A percentile compares a stretch with the other conserved stretches of the same genome.
Evolutionary conservation across 1,140 invertebrate genomes (phyloP).

Genomic region (Listronotus oregonensis): DNA sequence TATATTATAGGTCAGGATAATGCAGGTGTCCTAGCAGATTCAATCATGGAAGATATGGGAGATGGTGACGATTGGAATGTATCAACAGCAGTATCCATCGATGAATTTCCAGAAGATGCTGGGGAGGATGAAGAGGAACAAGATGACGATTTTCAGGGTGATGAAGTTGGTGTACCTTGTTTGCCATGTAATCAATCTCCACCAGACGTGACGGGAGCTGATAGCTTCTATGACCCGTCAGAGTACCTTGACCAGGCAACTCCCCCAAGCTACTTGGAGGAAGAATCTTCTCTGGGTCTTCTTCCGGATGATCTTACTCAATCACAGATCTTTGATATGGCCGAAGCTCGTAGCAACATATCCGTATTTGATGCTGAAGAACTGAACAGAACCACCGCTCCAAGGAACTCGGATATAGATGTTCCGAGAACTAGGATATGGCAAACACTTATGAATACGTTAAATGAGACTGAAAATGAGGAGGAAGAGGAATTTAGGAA

Average conservation of each 20-base stretch:
- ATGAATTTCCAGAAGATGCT: background rate
- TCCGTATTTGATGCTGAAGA: slow-evolving; percentile 22
- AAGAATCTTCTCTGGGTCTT: no score
- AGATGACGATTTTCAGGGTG: no score
- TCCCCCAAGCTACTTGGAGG: no score
- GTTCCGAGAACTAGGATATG: slow-evolving; percentile 21
- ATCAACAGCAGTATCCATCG: slow-evolving; percentile 6
- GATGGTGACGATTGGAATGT: slow-evolving; percentile 14
- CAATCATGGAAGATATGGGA: slow-evolving; percentile 13
- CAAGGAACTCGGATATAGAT: slow-evolving; percentile 17
- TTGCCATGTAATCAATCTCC: no score
- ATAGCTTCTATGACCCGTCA: no score
- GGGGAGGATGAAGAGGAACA: no score
- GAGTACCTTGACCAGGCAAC: no score
- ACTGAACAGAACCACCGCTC: slow-evolving; percentile 21
- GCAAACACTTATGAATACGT: slow-evolving; percentile 15
- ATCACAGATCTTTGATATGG: background rate
- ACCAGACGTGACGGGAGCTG: no score
- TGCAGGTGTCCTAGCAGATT: background rate
- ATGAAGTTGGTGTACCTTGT: no score
- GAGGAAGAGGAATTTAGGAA: slow-evolving; percentile 12
- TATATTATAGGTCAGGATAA: slow-evolving; percentile 3
- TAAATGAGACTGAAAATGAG: slow-evolving; percentile 19
- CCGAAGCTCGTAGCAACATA: slow-evolving; percentile 12
- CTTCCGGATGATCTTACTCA: no score